A percentile compares a stretch with the other conserved stretches of the same genome.
phyloP scores from a whole-genome alignment of 1,140 invertebrate species.

The Bombus difficillimus region DNA sequence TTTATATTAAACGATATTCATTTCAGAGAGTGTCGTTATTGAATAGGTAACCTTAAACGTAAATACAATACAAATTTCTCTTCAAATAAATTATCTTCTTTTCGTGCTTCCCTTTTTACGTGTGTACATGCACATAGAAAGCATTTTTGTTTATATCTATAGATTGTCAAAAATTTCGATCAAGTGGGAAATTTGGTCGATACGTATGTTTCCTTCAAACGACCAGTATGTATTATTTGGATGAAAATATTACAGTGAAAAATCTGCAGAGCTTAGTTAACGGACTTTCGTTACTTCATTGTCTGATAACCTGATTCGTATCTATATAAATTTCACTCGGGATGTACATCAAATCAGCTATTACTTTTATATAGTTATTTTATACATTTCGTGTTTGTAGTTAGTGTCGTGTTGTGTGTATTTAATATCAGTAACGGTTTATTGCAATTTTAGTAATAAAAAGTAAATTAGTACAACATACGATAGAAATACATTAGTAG shows the following conservation, averaged over 20 bases:
- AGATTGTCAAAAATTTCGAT: no score
- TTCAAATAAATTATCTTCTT: conserved; percentile 3
- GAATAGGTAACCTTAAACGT: not conserved
- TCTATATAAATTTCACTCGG: not conserved
- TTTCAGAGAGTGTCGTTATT: not conserved
- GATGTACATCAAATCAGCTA: not conserved
- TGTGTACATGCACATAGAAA: not conserved
- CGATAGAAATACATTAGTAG: not conserved
- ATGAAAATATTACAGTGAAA: no score
- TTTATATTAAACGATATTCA: no score
- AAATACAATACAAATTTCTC: not conserved
- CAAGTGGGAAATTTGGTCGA: no score
- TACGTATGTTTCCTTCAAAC: no score
- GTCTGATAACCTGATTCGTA: not conserved
- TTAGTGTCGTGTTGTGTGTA: no score
- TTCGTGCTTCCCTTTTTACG: not conserved
- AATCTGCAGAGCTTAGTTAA: no score
- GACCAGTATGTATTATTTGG: no score
- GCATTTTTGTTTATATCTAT: no score
- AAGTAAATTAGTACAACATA: not conserved
- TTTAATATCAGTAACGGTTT: not conserved
- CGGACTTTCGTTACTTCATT: not conserved
- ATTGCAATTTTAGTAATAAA: not conserved
- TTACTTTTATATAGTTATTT: not conserved
- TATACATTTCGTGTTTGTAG: no score